phyloP scores from a whole-genome alignment of 2,113 vertebrate genomes.

The Oenanthe oenanthe region DNA sequence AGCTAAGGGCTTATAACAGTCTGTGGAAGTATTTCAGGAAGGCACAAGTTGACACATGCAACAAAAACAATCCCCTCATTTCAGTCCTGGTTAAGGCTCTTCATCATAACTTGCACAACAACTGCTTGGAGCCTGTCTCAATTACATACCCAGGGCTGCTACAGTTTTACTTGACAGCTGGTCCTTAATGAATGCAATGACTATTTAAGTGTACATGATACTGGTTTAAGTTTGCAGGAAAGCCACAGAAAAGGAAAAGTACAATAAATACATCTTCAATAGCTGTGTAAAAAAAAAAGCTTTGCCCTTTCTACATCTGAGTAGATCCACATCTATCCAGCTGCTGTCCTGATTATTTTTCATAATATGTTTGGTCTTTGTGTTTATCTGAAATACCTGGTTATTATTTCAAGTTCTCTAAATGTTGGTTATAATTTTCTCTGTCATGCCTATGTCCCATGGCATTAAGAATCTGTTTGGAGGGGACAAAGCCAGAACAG shows the following conservation, averaged over 20 bases:
- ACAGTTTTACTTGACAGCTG: neutral
- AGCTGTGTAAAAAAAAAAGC: neutral
- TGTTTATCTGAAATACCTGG: neutral
- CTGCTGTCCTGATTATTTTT: neutral
- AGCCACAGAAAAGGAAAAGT: neutral
- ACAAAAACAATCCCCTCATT: neutral
- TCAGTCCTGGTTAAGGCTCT: neutral
- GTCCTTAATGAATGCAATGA: neutral
- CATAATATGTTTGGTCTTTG: neutral
- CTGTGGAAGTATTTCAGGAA: neutral
- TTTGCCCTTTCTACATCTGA: neutral
- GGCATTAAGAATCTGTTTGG: neutral
- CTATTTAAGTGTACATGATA: neutral
- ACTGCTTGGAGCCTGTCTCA: neutral
- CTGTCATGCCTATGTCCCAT: neutral
- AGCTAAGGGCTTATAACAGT: slow-evolving; percentile 24
- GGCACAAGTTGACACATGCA: neutral
- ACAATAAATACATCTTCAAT: neutral
- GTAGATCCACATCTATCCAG: neutral
- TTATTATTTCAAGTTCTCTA: neutral
- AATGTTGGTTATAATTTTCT: neutral
- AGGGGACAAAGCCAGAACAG: neutral
- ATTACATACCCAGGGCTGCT: neutral
- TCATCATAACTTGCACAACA: neutral
- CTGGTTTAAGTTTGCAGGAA: neutral